Evolutionary conservation across 2,113 vertebrate species (phyloP).

Genomic region (Cyprichromis sp.): DNA sequence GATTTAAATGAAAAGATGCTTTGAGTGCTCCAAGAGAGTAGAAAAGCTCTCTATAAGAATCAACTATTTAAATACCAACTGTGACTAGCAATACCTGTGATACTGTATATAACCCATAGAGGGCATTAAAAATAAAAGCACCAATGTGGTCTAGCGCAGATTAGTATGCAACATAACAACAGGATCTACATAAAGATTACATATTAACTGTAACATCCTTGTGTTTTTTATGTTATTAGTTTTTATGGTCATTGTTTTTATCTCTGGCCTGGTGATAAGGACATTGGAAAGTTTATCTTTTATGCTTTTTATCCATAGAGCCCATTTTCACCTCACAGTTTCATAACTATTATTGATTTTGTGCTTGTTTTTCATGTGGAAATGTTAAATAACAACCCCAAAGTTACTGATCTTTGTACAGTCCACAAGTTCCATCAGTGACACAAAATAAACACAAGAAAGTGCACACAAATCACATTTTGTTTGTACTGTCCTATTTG

Average conservation of each 20-base stretch:
- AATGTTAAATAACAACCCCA: neutral
- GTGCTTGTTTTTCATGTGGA: neutral
- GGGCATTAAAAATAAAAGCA: neutral
- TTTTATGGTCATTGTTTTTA: neutral
- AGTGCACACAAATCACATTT: neutral
- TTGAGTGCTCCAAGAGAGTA: neutral
- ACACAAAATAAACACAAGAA: neutral
- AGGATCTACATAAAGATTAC: neutral
- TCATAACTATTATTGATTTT: neutral
- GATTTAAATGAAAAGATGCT: neutral
- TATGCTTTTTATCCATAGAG: neutral
- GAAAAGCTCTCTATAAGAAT: neutral
- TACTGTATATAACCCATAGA: neutral
- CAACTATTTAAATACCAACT: neutral
- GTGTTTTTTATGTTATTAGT: neutral
- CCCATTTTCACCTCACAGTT: neutral
- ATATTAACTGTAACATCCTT: neutral
- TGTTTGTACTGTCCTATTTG: neutral
- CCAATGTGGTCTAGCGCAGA: neutral
- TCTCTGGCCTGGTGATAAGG: neutral
- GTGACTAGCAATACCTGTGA: rapidly evolving
- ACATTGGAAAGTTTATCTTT: neutral
- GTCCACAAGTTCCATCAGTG: neutral
- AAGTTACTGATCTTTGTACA: neutral
- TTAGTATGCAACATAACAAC: neutral